A percentile compares a stretch with the other conserved stretches of the same genome.
phyloP scores from a whole-genome alignment of 2,113 vertebrate species.

The Cyanistes caeruleus region DNA sequence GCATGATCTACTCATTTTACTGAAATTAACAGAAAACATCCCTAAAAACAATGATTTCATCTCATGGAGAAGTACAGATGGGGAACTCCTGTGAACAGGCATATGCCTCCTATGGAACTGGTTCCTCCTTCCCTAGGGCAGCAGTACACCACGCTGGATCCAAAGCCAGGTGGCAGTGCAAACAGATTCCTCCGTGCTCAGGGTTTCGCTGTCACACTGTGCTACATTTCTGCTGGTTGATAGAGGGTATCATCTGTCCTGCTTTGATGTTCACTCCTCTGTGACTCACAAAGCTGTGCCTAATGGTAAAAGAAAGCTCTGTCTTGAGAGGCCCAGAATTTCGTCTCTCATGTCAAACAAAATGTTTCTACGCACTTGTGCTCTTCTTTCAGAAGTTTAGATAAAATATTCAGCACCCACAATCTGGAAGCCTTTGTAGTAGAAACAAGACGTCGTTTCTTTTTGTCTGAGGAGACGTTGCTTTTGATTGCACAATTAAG shows the following conservation, averaged over 20 bases:
- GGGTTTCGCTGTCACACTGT: neutral
- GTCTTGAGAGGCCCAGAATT: slow-evolving; percentile 1
- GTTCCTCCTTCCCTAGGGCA: neutral
- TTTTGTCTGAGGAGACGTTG: neutral
- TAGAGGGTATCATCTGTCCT: neutral
- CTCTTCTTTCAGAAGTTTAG: slow-evolving; percentile 12
- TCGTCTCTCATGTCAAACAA: slow-evolving; percentile 4
- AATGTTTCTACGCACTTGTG: neutral
- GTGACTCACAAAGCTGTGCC: slow-evolving; percentile 1
- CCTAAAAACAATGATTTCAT: neutral
- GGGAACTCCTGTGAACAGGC: neutral
- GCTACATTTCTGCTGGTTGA: slow-evolving; percentile 18
- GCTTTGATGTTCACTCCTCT: slow-evolving; percentile 44
- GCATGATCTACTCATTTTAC: neutral
- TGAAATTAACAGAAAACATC: neutral
- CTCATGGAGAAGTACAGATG: neutral
- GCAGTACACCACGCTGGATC: neutral
- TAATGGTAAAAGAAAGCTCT: neutral
- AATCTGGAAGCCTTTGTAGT: neutral
- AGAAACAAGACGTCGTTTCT: neutral
- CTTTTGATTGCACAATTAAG: slow-evolving; percentile 28
- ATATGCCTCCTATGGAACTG: neutral
- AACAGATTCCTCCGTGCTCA: neutral
- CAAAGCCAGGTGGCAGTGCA: slow-evolving; percentile 34
- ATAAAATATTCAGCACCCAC: slow-evolving; percentile 40